Evolutionary conservation across 2,888 invertebrate genomes (phyloP).

Genomic region (Sepioteuthis lessoniana): DNA sequence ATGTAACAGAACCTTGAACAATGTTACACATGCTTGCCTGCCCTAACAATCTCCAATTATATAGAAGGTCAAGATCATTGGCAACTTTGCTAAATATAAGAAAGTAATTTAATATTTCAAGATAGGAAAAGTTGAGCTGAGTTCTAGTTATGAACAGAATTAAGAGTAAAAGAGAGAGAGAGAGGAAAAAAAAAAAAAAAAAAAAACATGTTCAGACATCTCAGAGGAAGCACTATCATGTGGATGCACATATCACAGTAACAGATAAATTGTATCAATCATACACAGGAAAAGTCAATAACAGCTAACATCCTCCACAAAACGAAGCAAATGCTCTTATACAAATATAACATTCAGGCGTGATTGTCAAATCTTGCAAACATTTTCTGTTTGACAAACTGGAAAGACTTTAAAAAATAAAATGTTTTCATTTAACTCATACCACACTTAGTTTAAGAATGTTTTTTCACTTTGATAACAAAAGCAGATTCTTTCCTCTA

Average conservation of each 20-base stretch:
- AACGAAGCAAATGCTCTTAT: background rate
- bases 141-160: background rate
- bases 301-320: background rate
- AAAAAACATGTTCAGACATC: background rate
- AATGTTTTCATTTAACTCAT: too few relatives aligned
- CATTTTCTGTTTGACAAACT: background rate
- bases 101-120: background rate
- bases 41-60: background rate
- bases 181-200: background rate
- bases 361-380: conserved; percentile 33
- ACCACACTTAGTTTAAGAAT: too few relatives aligned
- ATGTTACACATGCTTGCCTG: background rate
- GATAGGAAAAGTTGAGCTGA: background rate
- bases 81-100: background rate
- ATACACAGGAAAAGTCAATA: background rate
- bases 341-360: background rate
- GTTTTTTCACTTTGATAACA: too few relatives aligned
- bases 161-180: background rate
- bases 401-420: background rate
- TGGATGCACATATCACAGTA: background rate
- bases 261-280: background rate
- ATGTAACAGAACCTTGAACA: background rate
- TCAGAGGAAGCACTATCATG: too few relatives aligned
- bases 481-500: too few relatives aligned
- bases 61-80: background rate